A percentile compares a stretch with the other conserved stretches of the same genome.
Evolutionary conservation across 2,113 vertebrate genomes (phyloP).

Genomic region (Bubo bubo): DNA sequence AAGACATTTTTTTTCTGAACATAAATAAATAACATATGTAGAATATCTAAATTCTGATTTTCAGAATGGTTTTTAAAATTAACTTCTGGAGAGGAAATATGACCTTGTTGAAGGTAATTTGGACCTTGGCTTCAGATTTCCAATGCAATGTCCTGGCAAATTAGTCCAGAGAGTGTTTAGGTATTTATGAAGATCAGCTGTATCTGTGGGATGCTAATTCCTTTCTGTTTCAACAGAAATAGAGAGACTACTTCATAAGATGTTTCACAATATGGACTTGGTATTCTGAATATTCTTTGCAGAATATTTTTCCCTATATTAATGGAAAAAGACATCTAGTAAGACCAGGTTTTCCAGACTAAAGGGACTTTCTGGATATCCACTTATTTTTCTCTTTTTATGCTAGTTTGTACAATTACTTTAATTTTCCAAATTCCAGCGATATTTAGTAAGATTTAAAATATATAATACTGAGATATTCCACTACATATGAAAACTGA

Average conservation of each 20-base stretch:
- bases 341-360: neutral
- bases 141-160: neutral
- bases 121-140: neutral
- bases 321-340: neutral
- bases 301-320: neutral
- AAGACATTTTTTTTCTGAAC: neutral
- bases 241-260: neutral
- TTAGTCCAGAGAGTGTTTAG: neutral
- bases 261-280: neutral
- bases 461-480: neutral
- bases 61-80: neutral
- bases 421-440: neutral
- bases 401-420: neutral
- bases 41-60: neutral
- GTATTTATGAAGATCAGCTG: neutral
- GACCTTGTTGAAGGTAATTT: neutral
- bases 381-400: neutral
- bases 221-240: neutral
- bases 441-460: neutral
- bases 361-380: neutral
- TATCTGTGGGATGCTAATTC: neutral
- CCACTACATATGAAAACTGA: neutral
- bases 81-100: neutral
- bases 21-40: neutral
- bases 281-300: neutral